Conservation (phyloP, 23 tunicate genomes). For the Halocynthia aurantium region DNA sequence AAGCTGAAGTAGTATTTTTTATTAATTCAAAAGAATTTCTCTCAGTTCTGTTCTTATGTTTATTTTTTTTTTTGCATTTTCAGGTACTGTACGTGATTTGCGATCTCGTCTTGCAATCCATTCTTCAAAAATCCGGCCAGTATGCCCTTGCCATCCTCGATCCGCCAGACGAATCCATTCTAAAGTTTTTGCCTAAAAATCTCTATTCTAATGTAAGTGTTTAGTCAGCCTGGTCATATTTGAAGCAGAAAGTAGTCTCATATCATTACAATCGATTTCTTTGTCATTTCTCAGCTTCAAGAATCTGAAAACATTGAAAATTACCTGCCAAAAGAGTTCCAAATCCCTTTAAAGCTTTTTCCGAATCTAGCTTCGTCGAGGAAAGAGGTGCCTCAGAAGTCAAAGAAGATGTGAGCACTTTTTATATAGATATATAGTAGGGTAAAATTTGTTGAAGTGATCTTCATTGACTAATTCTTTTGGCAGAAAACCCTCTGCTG, state of each 20-base stretch:
- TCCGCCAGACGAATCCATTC: slow-evolving; percentile 61
- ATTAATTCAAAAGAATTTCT: not conserved
- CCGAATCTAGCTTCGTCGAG: not conserved
- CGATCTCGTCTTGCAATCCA: slow-evolving; percentile 66
- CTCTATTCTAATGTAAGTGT: slow-evolving; percentile 34
- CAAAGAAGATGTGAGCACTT: not conserved
- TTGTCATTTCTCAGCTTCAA: no score
- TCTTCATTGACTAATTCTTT: no score
- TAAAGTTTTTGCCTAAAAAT: slow-evolving; percentile 44
- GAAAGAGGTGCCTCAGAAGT: not conserved
- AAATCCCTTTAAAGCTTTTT: slow-evolving; percentile 5
- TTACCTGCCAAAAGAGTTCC: slow-evolving; percentile 26
- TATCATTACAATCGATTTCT: no score
- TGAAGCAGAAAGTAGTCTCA: no score
- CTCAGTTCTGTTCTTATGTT: not conserved
- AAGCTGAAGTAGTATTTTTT: not conserved
- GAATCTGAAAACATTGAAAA: slow-evolving; percentile 2
- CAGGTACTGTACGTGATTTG: slow-evolving; percentile 85
- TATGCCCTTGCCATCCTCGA: slow-evolving; percentile 75
- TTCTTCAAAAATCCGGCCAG: slow-evolving; percentile 62
- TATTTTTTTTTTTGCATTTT: not conserved
- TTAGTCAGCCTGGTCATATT: no score
- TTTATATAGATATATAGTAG: no score
- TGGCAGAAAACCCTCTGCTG: no score
- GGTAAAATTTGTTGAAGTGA: slow-evolving; percentile 13